phyloP scores from a whole-genome alignment of 2,888 invertebrate species.

The Coleophora deauratella region DNA sequence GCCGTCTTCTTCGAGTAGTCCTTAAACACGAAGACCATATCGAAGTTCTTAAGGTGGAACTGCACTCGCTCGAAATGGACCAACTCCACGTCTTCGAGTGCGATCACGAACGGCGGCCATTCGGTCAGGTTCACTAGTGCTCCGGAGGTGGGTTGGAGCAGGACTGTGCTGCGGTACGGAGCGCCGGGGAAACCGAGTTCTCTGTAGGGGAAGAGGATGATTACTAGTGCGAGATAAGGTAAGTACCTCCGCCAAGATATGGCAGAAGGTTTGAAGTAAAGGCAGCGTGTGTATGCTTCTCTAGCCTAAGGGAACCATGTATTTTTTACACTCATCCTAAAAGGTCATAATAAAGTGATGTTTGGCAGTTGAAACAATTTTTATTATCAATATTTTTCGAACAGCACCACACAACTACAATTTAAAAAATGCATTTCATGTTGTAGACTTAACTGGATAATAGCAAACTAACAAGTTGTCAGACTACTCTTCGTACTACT shows the following conservation, averaged over 20 bases:
- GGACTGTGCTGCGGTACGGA: slow-evolving; percentile 95
- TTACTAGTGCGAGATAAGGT: background rate
- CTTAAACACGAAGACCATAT: slow-evolving; percentile 99
- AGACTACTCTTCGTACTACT: too few relatives aligned
- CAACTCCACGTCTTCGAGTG: slow-evolving; percentile 96
- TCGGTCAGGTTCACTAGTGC: slow-evolving; percentile 97
- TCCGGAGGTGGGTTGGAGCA: slow-evolving; percentile 98
- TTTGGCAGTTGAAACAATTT: too few relatives aligned
- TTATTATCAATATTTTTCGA: too few relatives aligned
- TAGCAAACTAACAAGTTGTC: too few relatives aligned
- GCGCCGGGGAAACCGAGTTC: slow-evolving; percentile 98
- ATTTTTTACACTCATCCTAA: too few relatives aligned
- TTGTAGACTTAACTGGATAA: too few relatives aligned
- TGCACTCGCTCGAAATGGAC: slow-evolving; percentile 99
- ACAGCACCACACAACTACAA: too few relatives aligned
- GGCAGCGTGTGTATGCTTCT: too few relatives aligned
- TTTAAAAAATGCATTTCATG: too few relatives aligned
- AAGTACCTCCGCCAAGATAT: too few relatives aligned
- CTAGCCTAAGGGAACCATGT: too few relatives aligned
- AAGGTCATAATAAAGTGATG: too few relatives aligned
- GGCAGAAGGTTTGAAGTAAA: background rate
- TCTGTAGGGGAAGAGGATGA: slow-evolving; percentile 48
- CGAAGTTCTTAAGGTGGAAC: slow-evolving; percentile 99
- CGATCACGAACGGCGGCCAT: slow-evolving; percentile 99
- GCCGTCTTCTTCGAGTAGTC: slow-evolving; percentile 95